Evolutionary conservation across 2,888 invertebrate species (phyloP).

Genomic region (Notodonta dromedarius): DNA sequence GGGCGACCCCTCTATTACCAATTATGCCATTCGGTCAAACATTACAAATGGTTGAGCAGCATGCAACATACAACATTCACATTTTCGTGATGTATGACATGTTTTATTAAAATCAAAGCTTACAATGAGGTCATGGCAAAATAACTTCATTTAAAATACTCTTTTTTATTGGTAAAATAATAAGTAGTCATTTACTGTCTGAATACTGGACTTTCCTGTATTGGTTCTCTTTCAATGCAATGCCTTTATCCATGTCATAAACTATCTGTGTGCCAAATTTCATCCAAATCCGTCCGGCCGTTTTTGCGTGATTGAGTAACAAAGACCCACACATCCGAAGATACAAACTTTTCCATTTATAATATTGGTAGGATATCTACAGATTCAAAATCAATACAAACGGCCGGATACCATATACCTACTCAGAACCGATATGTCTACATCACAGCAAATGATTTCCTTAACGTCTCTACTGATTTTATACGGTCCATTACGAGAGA

Average conservation of each 20-base stretch:
- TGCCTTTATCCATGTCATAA: too few species aligned
- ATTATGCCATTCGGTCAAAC: constrained; percentile 53
- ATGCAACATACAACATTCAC: constrained; percentile 44
- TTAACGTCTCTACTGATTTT: constrained; percentile 24
- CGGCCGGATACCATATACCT: constrained; percentile 11
- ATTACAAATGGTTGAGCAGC: constrained; percentile 54
- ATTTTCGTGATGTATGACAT: constrained; percentile 24
- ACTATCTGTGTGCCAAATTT: too few species aligned
- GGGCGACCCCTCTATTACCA: constrained; percentile 47
- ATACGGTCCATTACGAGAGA: constrained; percentile 32
- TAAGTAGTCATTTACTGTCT: too few species aligned
- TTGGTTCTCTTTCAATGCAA: too few species aligned
- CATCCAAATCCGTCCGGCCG: too few species aligned
- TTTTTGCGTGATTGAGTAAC: too few species aligned
- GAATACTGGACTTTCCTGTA: too few species aligned
- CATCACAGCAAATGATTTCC: constrained; percentile 21
- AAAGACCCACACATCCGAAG: too few species aligned
- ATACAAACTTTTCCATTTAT: too few species aligned
- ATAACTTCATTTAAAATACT: neutral
- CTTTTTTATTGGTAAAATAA: too few species aligned
- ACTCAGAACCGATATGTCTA: constrained; percentile 13
- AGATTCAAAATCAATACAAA: neutral
- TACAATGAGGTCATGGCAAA: neutral
- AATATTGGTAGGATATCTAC: too few species aligned
- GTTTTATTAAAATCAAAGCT: constrained; percentile 27